These are phyloP conservation scores for Laupala kohalensis DNA, from an alignment of 1,140 invertebrate genomes.

Conservation along the genomic window DNA sequence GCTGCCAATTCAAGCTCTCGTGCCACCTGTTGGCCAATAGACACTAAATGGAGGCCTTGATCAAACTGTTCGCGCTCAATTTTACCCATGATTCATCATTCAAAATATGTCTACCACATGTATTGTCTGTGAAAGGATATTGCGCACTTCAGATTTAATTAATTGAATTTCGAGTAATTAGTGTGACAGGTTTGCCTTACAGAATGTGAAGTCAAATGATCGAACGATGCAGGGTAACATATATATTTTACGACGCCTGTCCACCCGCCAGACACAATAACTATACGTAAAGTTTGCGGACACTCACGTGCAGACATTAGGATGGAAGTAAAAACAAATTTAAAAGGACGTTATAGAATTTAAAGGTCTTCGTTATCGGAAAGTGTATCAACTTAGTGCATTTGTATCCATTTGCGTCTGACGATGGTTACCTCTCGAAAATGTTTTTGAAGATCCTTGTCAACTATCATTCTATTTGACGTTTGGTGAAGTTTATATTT, in stretches of 20 bases:
- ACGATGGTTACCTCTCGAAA: background rate
- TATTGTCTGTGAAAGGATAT: constrained; percentile 8
- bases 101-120: constrained; percentile 11
- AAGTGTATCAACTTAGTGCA: background rate
- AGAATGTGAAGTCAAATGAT: background rate
- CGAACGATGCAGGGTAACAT: background rate
- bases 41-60: background rate
- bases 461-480: background rate
- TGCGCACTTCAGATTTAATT: constrained; percentile 2
- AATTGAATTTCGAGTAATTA: background rate
- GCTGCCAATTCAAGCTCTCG: background rate
- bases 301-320: constrained; percentile 5
- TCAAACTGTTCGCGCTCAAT: constrained; percentile 11
- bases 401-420: background rate
- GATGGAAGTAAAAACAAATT: constrained; percentile 5
- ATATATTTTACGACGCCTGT: background rate
- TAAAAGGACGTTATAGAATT: background rate
- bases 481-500: background rate
- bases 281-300: background rate
- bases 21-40: background rate
- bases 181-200: constrained; percentile 6
- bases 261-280: background rate
- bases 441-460: background rate
- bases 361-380: constrained; percentile 1
- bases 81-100: constrained; percentile 12